A percentile compares a stretch with the other conserved stretches of the same genome.
phyloP scores from a whole-genome alignment of 2,797 vertebrate genomes.

The Enteromius thamalakanensis region DNA sequence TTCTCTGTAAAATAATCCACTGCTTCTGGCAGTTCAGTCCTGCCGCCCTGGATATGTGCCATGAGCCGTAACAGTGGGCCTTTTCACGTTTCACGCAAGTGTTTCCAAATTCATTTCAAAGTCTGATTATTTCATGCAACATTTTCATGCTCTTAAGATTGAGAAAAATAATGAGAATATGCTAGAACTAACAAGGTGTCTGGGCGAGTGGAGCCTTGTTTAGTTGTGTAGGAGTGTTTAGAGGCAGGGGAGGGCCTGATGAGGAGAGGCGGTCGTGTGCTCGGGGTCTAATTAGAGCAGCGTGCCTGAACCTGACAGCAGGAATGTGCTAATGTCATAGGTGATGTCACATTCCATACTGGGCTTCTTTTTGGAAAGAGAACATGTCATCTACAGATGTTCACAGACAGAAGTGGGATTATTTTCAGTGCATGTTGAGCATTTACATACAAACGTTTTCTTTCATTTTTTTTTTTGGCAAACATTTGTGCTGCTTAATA shows the following conservation, averaged over 20 bases:
- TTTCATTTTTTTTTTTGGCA: not conserved
- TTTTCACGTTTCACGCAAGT: not conserved
- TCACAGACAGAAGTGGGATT: not conserved
- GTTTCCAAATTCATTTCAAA: not conserved
- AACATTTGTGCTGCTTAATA: not conserved
- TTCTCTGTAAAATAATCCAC: constrained; percentile 25
- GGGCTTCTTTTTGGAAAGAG: not conserved
- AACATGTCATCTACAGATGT: constrained; percentile 8
- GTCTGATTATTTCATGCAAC: not conserved
- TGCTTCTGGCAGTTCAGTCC: not conserved
- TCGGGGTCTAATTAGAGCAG: constrained; percentile 34
- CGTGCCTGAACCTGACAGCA: constrained; percentile 54
- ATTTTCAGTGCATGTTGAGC: constrained; percentile 6
- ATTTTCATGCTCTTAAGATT: not conserved
- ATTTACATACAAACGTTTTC: not conserved
- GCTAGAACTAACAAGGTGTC: not conserved
- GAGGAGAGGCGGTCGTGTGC: not conserved
- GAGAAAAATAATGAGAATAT: not conserved
- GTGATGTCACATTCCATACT: constrained; percentile 45
- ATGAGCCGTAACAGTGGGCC: not conserved
- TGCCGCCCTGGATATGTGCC: not conserved
- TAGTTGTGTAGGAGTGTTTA: not conserved
- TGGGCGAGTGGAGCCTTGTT: constrained; percentile 3
- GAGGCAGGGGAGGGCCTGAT: not conserved
- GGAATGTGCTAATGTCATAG: constrained; percentile 51